Evolutionary conservation across 2,888 invertebrate species (phyloP), one percentile per base, ranked within the genome.

Genomic region (Gastracanthus pulcherrimus): DNA sequence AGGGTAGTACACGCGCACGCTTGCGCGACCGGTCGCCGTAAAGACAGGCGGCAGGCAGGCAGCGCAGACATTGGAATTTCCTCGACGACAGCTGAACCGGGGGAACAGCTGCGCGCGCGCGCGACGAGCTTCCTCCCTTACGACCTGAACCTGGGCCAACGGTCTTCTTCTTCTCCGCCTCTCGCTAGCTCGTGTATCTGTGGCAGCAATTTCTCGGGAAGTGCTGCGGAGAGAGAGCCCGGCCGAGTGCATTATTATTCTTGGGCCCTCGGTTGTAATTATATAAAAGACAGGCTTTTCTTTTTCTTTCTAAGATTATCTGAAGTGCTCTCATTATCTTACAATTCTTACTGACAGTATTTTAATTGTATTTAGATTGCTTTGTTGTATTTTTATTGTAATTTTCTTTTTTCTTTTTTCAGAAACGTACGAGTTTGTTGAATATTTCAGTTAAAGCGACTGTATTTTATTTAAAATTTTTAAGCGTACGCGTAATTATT

Each of bases 11-110:
- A 55, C n/a, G n/a, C n/a, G n/a, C n/a, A n/a, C n/a, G n/a, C n/a
- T n/a, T 38, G 4, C 62, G 31, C 2, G 51, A n/a, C n/a, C n/a
- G n/a, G 58, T 34, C 9, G 1, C 31, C 31, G 13, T 41, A 16
- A 13, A 48, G 26, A 7, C 23, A 34, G 23, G 3, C 31, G n/a
- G 64, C 5, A 29, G 16, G 51, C 19, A 29, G 23, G 67, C 64
- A 45, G 48, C 13, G 16, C 67, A 38, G 72, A 66, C 70, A 60
- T 58, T 41, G 82, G 78, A 82, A 82, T 82, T 79, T 82, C 60
- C 66, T 34, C 69, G 58, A 74, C 82, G 82, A 82, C 82, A 79
- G 82, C 82, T 82, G 79, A 71, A 82, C 79, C n/a, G n/a, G 71
- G 45, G 70, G 19, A 78, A 75, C 82, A 79, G 82, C 82, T 79